Conservation (phyloP, 2,888 invertebrate species). For the Cyclophora punctaria region DNA sequence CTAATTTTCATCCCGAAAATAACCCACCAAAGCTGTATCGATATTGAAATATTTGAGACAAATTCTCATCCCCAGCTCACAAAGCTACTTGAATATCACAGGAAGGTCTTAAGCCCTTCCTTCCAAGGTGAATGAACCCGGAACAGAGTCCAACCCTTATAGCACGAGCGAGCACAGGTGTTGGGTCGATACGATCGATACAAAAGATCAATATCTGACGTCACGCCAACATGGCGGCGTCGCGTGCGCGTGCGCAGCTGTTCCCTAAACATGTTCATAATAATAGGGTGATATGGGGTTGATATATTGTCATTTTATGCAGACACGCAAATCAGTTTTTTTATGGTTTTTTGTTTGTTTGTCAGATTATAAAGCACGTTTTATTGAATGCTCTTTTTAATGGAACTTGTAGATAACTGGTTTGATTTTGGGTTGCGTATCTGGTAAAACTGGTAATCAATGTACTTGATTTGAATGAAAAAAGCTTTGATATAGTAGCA, state of each 20-base stretch:
- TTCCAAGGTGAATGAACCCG: conserved; percentile 50
- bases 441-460: no score
- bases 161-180: conserved; percentile 62
- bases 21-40: no score
- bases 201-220: conserved; percentile 64
- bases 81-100: no score
- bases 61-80: no score
- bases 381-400: no score
- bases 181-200: conserved; percentile 63
- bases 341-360: conserved; percentile 16
- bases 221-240: conserved; percentile 50
- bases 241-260: conserved; percentile 58
- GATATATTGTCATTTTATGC: conserved; percentile 26
- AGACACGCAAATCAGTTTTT: conserved; percentile 33
- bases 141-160: conserved; percentile 35
- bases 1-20: no score
- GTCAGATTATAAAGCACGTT: no score
- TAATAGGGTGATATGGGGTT: conserved; percentile 49
- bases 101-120: background rate
- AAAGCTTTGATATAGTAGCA: no score
- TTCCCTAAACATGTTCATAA: conserved; percentile 35
- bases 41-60: no score
- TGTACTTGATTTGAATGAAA: no score
- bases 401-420: no score
- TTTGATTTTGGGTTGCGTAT: no score